Conservation (phyloP, 2,888 invertebrate species). For the Agrochola lota region DNA sequence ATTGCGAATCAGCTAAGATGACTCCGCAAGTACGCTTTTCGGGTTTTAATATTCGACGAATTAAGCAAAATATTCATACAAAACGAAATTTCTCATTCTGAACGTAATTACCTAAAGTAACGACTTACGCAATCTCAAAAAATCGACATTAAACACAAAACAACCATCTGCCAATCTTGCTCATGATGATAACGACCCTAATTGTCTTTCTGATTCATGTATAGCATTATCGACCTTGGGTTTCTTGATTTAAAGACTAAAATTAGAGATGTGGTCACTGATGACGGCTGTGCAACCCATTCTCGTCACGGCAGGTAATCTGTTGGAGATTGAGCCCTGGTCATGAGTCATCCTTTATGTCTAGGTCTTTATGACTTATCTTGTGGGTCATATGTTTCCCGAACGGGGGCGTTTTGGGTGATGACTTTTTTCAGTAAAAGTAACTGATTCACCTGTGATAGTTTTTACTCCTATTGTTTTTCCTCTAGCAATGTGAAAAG, state of each 20-base stretch:
- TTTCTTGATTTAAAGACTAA: conserved; percentile 41
- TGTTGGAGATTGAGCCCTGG: conserved; percentile 35
- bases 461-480: neutral
- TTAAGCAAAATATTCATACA: conserved; percentile 31
- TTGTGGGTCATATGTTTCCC: conserved; percentile 21
- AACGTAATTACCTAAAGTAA: conserved; percentile 47
- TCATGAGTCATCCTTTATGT: conserved; percentile 67
- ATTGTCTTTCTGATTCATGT: conserved; percentile 52
- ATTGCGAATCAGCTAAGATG: conserved; percentile 14
- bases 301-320: conserved; percentile 67
- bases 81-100: conserved; percentile 35
- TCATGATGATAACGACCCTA: conserved; percentile 66
- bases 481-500: neutral
- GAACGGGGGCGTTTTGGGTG: neutral
- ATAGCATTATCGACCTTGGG: conserved; percentile 53
- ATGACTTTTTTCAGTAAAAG: neutral
- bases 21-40: conserved; percentile 4
- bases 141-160: conserved; percentile 50
- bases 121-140: conserved; percentile 48
- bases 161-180: conserved; percentile 57
- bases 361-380: conserved; percentile 20
- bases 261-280: conserved; percentile 59
- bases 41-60: conserved; percentile 8
- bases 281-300: conserved; percentile 67
- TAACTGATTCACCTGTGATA: neutral